Evolutionary conservation across 1,140 invertebrate species (phyloP).

Genomic region (Papilio polyxenes): DNA sequence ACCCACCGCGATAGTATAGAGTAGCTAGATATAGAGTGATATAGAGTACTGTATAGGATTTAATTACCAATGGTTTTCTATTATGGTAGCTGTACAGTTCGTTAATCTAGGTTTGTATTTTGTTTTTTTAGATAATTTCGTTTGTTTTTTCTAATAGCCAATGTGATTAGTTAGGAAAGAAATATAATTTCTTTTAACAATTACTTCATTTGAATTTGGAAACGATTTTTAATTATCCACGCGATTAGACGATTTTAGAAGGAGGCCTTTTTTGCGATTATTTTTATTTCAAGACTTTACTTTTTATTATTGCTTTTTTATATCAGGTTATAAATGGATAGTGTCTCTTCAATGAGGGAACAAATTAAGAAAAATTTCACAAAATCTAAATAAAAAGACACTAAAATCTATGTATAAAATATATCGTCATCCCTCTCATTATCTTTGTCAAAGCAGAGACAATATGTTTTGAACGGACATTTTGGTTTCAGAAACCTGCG

Average conservation of each 20-base stretch:
- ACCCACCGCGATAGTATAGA: constrained; percentile 49
- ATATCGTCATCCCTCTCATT: too few species aligned
- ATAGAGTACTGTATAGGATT: constrained; percentile 40
- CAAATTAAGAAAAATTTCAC: too few species aligned
- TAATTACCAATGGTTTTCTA: neutral
- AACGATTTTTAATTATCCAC: constrained; percentile 30
- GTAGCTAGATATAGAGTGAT: constrained; percentile 18
- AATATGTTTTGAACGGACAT: too few species aligned
- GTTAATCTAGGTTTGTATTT: neutral
- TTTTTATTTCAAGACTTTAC: neutral
- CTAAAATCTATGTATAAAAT: too few species aligned
- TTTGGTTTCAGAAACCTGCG: too few species aligned
- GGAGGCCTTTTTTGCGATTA: neutral
- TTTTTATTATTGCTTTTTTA: neutral
- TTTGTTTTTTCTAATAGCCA: constrained; percentile 9
- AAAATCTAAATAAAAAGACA: too few species aligned
- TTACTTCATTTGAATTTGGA: constrained; percentile 27
- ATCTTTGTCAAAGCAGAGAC: too few species aligned
- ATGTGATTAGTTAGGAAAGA: constrained; percentile 8
- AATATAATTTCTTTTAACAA: neutral
- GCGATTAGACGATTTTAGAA: neutral
- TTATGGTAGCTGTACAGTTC: neutral
- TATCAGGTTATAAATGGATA: neutral
- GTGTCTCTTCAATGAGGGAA: too few species aligned
- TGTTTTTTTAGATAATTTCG: neutral